Conservation (phyloP, 2,113 vertebrate genomes). For the Callorhinus ursinus region DNA sequence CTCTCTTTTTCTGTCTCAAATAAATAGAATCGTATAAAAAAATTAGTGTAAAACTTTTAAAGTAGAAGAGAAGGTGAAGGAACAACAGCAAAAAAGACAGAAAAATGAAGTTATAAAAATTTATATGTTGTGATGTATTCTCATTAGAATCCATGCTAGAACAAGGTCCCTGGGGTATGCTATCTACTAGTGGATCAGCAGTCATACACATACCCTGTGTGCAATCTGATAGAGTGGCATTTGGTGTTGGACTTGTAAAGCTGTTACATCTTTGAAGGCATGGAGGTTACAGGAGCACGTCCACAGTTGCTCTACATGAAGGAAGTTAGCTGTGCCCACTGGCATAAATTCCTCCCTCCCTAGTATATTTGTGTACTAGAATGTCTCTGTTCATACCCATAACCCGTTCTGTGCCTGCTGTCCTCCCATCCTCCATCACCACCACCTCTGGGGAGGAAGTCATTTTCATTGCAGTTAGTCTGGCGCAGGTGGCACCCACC, state of each 20-base stretch:
- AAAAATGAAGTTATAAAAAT: conserved; percentile 61
- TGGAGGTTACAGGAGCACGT: conserved; percentile 66
- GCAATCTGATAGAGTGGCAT: conserved; percentile 7
- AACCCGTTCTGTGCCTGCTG: background rate
- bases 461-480: conserved; percentile 41
- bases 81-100: background rate
- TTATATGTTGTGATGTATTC: conserved; percentile 28
- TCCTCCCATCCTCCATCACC: background rate
- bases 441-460: conserved; percentile 34
- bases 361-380: conserved; percentile 20
- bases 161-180: conserved; percentile 71
- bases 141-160: conserved; percentile 52
- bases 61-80: conserved; percentile 18
- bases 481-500: conserved; percentile 75
- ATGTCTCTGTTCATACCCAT: background rate
- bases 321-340: conserved; percentile 43
- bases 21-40: background rate
- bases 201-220: background rate
- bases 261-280: conserved; percentile 48
- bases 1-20: too few relatives aligned
- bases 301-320: conserved; percentile 66
- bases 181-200: background rate
- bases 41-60: conserved; percentile 63
- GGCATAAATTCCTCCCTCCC: conserved; percentile 40
- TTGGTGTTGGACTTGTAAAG: background rate